Base-by-base conservation (phyloP, 1,140 invertebrate genomes). In the Drosophila littoralis region DNA sequence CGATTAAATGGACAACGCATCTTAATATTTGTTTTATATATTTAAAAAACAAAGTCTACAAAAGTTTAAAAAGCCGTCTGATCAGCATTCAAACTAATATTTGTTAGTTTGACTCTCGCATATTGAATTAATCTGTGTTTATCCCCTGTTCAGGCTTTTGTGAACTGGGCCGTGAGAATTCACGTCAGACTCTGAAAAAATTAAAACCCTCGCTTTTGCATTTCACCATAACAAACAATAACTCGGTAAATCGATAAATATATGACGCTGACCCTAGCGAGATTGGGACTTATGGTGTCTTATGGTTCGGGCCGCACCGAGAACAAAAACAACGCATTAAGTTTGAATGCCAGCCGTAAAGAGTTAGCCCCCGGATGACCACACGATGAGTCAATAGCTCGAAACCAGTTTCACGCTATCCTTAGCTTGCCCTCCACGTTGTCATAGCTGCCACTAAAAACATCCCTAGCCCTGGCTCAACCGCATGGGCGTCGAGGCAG, bases 181-280 rank as follows among this genome's bases (percentile, higher is more conserved):
- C n/a, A 42, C 40, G 6, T 42, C 13, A 10, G 60, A 67, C 32
- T 59, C n/a, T 52, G n/a, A 50, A 45, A 15, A 52, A 73, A 74
- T 75, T 69, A 45, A 40, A 76, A 76, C 70, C 42, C 66, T 50
- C 59, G 45, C 57, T 52, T 43, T 73, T 46, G 48, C 68, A 81
- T 51, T 75, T 22, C 48, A 15, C 43, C 38, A 28, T 38, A 83
- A 60, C 66, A 66, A 38, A 68, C 74, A 67, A 73, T 85, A 81
- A 81, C 36, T 81, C 54, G 75, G 78, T 70, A 79, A 85, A 82
- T 86, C 82, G 79, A 85, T 86, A 79, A 81, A 78, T 61, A 68
- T 70, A 76, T 72, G 63, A 72, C 60, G 69, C 40, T 75, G 76
- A 77, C 77, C 69, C 74, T 77, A 38, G 69, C 70, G 46, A 13